Conservation (phyloP, 2,888 invertebrate species). For the Tupiocoris notatus region DNA sequence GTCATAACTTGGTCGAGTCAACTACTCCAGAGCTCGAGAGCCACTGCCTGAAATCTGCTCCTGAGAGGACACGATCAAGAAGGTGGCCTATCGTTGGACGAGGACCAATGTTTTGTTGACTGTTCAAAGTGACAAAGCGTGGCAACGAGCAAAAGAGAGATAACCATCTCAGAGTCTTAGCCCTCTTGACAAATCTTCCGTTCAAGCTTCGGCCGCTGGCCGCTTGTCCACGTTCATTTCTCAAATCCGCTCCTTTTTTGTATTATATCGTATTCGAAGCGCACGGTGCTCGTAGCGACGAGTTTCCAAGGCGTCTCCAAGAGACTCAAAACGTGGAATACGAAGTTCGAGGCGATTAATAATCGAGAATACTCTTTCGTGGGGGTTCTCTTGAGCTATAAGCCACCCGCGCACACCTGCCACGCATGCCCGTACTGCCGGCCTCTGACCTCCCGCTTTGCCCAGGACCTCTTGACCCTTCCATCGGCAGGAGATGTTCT, state of each 20-base stretch:
- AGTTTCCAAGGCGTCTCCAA: background rate
- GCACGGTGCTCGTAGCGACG: too few species aligned
- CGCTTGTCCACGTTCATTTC: background rate
- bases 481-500: background rate
- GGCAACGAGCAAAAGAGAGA: too few species aligned
- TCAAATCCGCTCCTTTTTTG: background rate
- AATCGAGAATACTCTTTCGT: background rate
- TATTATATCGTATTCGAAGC: too few species aligned
- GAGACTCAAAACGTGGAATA: background rate
- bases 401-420: background rate
- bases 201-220: background rate
- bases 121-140: too few species aligned
- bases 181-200: background rate
- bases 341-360: background rate
- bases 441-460: background rate
- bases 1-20: background rate
- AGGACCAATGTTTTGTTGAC: too few species aligned
- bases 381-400: background rate
- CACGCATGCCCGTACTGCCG: too few species aligned
- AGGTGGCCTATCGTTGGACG: too few species aligned
- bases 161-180: too few species aligned
- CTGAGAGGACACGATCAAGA: too few species aligned
- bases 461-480: background rate
- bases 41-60: too few species aligned
- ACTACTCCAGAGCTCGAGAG: background rate